Percentiles rank a stretch among this genome's conserved stretches.
phyloP scores from a whole-genome alignment of 1,140 invertebrate species.

The Philotrypesis tridentata region DNA sequence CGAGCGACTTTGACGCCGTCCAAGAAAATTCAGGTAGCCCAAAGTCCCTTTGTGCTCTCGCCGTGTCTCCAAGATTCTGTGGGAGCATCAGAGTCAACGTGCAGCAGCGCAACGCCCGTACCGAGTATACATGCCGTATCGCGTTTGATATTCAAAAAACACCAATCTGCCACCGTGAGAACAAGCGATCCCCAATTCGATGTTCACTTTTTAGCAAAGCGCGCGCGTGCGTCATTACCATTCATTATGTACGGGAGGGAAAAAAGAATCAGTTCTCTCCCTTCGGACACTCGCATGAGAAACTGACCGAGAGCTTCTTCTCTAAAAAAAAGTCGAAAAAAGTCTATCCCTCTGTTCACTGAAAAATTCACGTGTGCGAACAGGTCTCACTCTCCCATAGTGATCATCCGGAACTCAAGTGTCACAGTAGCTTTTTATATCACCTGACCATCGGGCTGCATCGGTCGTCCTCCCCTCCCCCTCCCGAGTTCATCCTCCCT shows the following conservation, averaged over 20 bases:
- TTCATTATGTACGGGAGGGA: too few relatives aligned
- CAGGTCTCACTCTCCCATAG: conserved; percentile 3
- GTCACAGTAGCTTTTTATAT: conserved; percentile 57
- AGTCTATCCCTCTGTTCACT: neutral
- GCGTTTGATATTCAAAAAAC: neutral
- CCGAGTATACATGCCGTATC: too few relatives aligned
- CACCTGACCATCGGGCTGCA: conserved; percentile 53
- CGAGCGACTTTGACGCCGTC: neutral
- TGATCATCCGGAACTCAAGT: conserved; percentile 52
- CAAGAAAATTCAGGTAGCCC: conserved; percentile 8
- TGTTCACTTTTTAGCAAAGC: neutral
- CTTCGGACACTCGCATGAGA: neutral
- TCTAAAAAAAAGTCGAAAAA: neutral
- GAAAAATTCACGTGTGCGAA: conserved; percentile 19
- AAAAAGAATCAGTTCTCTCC: neutral
- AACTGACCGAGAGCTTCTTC: neutral
- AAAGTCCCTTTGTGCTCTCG: conserved; percentile 5
- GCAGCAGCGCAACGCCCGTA: neutral
- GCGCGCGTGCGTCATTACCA: too few relatives aligned
- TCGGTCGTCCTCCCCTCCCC: conserved; percentile 44
- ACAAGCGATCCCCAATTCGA: neutral
- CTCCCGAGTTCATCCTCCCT: conserved; percentile 40
- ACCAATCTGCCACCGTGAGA: neutral
- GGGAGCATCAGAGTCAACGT: too few relatives aligned
- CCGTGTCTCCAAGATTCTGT: neutral